Conservation (phyloP, 1,140 invertebrate species). For the Drosophila kanapiae region DNA sequence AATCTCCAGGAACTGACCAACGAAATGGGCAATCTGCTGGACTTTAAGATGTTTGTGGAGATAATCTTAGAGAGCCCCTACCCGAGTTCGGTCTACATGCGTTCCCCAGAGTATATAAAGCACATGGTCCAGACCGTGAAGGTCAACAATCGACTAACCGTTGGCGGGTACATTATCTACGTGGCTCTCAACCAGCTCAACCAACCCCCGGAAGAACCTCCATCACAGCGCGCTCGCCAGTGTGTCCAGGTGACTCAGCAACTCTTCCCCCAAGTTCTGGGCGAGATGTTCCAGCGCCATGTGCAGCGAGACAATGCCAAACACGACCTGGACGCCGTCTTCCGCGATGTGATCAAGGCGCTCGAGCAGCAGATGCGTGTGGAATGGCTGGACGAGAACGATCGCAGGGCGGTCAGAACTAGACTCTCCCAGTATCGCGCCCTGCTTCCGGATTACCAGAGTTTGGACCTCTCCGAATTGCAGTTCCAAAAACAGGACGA, state of each 20-base stretch:
- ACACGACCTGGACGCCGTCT: slow-evolving; percentile 61
- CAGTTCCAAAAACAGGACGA: slow-evolving; percentile 59
- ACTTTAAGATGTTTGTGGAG: slow-evolving; percentile 67
- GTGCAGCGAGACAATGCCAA: slow-evolving; percentile 56
- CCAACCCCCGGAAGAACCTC: slow-evolving; percentile 52
- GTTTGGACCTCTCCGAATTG: slow-evolving; percentile 54
- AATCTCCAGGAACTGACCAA: slow-evolving; percentile 44
- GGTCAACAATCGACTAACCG: slow-evolving; percentile 43
- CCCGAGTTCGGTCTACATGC: slow-evolving; percentile 49
- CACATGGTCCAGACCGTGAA: slow-evolving; percentile 54
- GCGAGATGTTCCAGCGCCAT: slow-evolving; percentile 66
- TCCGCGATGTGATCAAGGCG: slow-evolving; percentile 58
- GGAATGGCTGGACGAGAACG: slow-evolving; percentile 72
- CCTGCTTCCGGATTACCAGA: slow-evolving; percentile 56
- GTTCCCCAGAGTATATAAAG: slow-evolving; percentile 54
- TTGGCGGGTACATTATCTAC: slow-evolving; percentile 75
- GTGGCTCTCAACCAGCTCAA: slow-evolving; percentile 65
- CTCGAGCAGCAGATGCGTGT: slow-evolving; percentile 57
- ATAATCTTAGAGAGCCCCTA: slow-evolving; percentile 45
- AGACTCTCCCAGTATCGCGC: slow-evolving; percentile 49
- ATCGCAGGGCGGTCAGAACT: slow-evolving; percentile 50
- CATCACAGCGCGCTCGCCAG: slow-evolving; percentile 34
- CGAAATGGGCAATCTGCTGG: slow-evolving; percentile 43
- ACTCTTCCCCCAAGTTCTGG: slow-evolving; percentile 66
- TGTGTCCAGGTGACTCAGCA: slow-evolving; percentile 60